phyloP scores from a whole-genome alignment of 2,113 vertebrate species.

The Mormyrus iriodes region DNA sequence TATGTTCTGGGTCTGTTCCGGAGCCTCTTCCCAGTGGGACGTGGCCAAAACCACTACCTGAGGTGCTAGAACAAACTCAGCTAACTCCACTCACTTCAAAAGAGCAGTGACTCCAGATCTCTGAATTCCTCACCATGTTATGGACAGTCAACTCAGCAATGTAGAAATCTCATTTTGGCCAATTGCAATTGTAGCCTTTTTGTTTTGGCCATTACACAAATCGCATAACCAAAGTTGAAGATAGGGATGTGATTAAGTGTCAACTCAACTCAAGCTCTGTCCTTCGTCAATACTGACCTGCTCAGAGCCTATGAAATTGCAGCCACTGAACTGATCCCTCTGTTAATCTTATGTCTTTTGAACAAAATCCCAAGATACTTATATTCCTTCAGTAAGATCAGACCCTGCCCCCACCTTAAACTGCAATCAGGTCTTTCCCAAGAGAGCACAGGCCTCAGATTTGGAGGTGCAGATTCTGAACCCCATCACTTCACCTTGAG shows the following conservation, averaged over 20 bases:
- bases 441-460: neutral
- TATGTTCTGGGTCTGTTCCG: neutral
- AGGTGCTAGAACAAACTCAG: neutral
- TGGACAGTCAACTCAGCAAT: neutral
- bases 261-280: neutral
- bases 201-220: neutral
- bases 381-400: neutral
- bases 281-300: neutral
- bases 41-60: neutral
- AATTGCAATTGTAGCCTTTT: neutral
- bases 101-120: too few relatives aligned
- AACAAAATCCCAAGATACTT: neutral
- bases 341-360: neutral
- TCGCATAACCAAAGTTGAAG: neutral
- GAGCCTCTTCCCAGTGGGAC: neutral
- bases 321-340: neutral
- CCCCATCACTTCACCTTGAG: neutral
- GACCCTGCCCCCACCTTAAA: neutral
- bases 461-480: neutral
- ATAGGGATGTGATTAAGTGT: neutral
- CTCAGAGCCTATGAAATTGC: neutral
- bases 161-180: neutral
- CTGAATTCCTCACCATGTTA: neutral
- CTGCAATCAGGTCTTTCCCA: neutral
- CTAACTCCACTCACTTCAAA: too few relatives aligned